Base-by-base conservation (phyloP, 2,888 invertebrate genomes). In the Melanophora roralis region DNA sequence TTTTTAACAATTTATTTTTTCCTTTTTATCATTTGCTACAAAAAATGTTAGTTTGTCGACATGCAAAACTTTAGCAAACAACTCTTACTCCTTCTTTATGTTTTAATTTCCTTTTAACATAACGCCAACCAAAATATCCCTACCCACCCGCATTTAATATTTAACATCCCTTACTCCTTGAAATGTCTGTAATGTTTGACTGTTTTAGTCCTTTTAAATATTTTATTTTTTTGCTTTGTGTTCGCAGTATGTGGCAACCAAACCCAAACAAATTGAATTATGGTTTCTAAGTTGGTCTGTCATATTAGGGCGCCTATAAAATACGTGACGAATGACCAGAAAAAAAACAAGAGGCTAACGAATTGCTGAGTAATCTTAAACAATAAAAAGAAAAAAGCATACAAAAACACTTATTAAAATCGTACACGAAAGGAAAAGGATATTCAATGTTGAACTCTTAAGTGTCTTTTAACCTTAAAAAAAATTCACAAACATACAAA, bases 291-390 rank as follows among this genome's bases (percentile, higher is more conserved):
- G 81, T 81, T 80, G 77, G 83, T 83, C 80, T 83, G 81, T 77
- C 83, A 80, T 79, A 82, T 82, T 78, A 76, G 69, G 60, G 68
- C 80, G 81, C 82, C 82, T 82, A 83, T 73, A 76, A 79, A 68
- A 78, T 69, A 81, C 84, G 82, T 84, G 83, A 83, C 83, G 84
- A 81, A 83, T 84, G 82, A 78, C 83, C 81, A 79, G 74, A 64
- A 79, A 69, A 82, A 81, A 69, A 82, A 81, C 55, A 76, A 78
- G 60, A 74, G 78, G 49, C 80, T 71, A 76, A 82, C 73, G 65
- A 74, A 81, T 78, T 78, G 75, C 81, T 78, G 67, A 71, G 71
- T 75, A 78, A 81, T 75, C 62, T 62, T 62, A 34, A 81, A 71
- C 45, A 23, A 27, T 1, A n/a, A 36, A 38, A 49, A 59, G 38